phyloP scores from a whole-genome alignment of 2,888 invertebrate species.

The Melangyna quadrimaculata region DNA sequence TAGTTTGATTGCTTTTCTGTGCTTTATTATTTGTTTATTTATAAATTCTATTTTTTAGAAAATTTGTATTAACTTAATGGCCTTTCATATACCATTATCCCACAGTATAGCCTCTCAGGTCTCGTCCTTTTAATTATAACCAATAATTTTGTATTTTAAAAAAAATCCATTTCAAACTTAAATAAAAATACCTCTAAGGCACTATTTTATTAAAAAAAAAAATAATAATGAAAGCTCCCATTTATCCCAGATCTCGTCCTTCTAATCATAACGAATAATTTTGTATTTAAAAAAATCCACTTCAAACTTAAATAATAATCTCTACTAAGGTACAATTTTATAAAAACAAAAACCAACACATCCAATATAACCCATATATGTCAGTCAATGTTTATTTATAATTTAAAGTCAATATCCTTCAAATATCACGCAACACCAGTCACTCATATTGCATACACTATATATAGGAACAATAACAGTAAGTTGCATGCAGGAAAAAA shows the following conservation, averaged over 20 bases:
- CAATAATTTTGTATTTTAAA: no score
- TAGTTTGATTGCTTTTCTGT: no score
- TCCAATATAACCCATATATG: conserved; percentile 34
- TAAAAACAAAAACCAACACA: neutral
- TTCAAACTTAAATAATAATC: neutral
- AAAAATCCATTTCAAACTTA: no score
- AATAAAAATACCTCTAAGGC: no score
- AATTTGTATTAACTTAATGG: no score
- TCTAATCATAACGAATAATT: neutral
- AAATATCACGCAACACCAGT: conserved; percentile 50
- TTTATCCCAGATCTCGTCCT: neutral
- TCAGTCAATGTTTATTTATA: conserved; percentile 53
- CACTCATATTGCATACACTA: conserved; percentile 3
- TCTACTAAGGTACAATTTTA: neutral
- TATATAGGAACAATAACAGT: neutral
- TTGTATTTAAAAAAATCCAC: neutral
- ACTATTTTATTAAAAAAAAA: no score
- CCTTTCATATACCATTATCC: no score
- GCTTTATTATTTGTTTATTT: no score
- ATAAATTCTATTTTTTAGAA: no score
- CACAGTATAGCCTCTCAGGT: no score
- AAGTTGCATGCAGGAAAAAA: neutral
- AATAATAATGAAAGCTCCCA: no score
- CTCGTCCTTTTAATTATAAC: no score
- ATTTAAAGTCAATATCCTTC: conserved; percentile 59